A percentile compares a stretch with the other conserved stretches of the same genome.
Evolutionary conservation across 2,888 invertebrate genomes (phyloP).

Genomic region (Glomeris marginata): DNA sequence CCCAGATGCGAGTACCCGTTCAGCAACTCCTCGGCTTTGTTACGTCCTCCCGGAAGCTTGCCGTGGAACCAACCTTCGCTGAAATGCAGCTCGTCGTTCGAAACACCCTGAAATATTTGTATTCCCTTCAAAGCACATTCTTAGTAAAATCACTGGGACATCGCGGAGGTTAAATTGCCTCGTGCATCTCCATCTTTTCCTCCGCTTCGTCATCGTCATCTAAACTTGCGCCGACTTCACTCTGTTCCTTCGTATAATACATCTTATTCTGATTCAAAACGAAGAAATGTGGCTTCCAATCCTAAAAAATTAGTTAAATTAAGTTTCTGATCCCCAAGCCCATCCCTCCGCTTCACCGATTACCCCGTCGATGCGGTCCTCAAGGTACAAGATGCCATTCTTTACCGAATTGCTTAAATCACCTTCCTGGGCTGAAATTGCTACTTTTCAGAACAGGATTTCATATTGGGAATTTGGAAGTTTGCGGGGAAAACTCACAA

Average conservation of each 20-base stretch:
- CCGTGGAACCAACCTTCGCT: conserved; percentile 92
- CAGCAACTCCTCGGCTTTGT: conserved; percentile 59
- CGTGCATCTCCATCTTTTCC: conserved; percentile 37
- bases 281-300: conserved; percentile 89
- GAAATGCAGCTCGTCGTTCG: conserved; percentile 77
- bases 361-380: conserved; percentile 54
- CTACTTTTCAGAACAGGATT: not conserved
- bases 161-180: conserved; percentile 13
- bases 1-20: conserved; percentile 63
- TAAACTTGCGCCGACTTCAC: conserved; percentile 16
- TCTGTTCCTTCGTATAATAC: conserved; percentile 59
- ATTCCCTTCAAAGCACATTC: conserved; percentile 20
- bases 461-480: not conserved
- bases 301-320: conserved; percentile 30
- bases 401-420: conserved; percentile 43
- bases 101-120: conserved; percentile 40
- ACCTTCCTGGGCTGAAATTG: conserved; percentile 23
- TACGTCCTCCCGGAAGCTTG: conserved; percentile 58
- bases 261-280: conserved; percentile 75
- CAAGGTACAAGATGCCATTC: conserved; percentile 74
- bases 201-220: conserved; percentile 34
- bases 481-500: conserved; percentile 26
- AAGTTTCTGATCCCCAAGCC: not conserved
- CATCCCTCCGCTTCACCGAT: not conserved
- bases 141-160: not conserved